Percentiles rank a stretch among this genome's conserved stretches.
phyloP scores from a whole-genome alignment of 2,797 vertebrate species.

The Fratercula arctica region DNA sequence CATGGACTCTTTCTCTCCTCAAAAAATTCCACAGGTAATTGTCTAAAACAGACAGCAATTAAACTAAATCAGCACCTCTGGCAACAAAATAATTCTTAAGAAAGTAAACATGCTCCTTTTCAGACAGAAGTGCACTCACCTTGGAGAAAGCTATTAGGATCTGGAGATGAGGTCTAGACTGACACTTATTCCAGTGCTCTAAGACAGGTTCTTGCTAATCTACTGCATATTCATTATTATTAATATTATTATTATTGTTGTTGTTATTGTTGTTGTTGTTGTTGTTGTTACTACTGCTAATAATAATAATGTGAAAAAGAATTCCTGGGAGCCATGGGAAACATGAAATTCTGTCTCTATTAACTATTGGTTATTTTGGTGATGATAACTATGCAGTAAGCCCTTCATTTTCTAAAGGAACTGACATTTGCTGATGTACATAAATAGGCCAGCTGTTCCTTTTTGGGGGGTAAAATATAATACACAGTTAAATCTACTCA shows the following conservation, averaged over 20 bases:
- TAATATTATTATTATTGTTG: neutral
- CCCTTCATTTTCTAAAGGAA: neutral
- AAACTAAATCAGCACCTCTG: neutral
- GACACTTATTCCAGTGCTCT: neutral
- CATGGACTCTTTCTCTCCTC: neutral
- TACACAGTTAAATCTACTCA: constrained; percentile 1
- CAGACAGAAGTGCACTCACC: neutral
- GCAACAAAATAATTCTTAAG: neutral
- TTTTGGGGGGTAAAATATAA: neutral
- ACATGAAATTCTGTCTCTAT: neutral
- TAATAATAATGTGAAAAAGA: neutral
- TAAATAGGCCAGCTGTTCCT: constrained; percentile 37
- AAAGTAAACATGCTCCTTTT: neutral
- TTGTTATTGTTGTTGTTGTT: neutral
- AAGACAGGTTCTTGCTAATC: neutral
- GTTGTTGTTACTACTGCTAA: neutral
- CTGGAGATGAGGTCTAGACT: neutral
- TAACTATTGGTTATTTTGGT: neutral
- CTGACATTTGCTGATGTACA: constrained; percentile 5
- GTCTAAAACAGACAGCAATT: neutral
- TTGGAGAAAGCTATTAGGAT: neutral
- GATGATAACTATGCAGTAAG: neutral
- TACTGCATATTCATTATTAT: neutral
- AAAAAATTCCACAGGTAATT: neutral
- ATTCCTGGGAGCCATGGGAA: neutral